These are phyloP conservation scores for Gonatopus flavifemur DNA, from an alignment of 1,140 invertebrate species.

Conservation along the genomic window DNA sequence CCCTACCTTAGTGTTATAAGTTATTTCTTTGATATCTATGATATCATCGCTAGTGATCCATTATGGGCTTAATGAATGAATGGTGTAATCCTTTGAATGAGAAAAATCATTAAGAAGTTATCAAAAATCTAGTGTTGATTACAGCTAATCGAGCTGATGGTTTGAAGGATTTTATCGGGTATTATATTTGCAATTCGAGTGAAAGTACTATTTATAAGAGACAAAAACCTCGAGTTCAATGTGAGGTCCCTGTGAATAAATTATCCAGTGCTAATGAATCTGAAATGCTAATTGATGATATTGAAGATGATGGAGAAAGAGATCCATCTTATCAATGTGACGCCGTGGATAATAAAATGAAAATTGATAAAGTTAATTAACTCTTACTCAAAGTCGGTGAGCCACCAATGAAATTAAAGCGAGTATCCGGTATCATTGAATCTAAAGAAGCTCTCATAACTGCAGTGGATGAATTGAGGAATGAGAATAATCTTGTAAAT, in stretches of 20 bases:
- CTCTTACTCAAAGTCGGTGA: conserved; percentile 3
- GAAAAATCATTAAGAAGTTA: conserved; percentile 1
- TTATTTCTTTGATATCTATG: too few relatives aligned
- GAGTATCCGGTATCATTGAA: conserved; percentile 8
- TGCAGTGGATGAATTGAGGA: conserved; percentile 4
- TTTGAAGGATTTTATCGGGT: conserved; percentile 1
- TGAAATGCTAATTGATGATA: background rate
- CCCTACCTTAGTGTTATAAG: too few relatives aligned
- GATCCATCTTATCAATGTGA: background rate
- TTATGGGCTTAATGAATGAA: conserved; percentile 2
- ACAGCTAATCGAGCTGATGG: conserved; percentile 3
- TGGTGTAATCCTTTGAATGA: conserved; percentile 5
- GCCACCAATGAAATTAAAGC: conserved; percentile 6
- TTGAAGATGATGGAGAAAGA: background rate
- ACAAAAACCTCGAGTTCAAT: background rate
- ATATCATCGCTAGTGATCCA: too few relatives aligned
- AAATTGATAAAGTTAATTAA: conserved; percentile 6
- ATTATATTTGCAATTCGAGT: conserved; percentile 5
- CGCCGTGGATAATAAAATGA: conserved; percentile 4
- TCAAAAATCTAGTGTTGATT: conserved; percentile 6
- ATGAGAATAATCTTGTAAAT: too few relatives aligned
- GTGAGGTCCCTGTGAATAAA: background rate
- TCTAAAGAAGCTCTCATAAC: conserved; percentile 2
- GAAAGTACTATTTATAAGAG: conserved; percentile 1
- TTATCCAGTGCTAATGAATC: background rate